Evolutionary conservation across 2,888 invertebrate species (phyloP).

Genomic region (Pherbina coryleti): DNA sequence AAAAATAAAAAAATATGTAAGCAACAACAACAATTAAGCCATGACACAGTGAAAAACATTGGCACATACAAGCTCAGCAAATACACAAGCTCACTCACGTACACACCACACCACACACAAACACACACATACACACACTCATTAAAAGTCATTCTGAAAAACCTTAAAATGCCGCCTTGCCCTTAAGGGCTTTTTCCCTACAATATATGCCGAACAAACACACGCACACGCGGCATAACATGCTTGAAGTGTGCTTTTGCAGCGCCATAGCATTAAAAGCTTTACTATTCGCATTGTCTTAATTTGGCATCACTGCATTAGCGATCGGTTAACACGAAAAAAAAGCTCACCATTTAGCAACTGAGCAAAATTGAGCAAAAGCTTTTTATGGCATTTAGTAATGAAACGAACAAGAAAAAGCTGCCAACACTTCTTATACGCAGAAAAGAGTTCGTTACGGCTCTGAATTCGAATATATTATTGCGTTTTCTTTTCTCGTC

Average conservation of each 20-base stretch:
- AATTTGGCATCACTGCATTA: neutral
- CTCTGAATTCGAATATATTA: no score
- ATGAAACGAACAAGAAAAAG: neutral
- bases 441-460: no score
- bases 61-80: neutral
- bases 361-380: neutral
- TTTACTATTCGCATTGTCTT: neutral
- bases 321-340: neutral
- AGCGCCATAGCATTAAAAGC: neutral
- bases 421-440: no score
- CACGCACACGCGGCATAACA: neutral
- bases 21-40: neutral
- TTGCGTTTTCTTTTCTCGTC: no score
- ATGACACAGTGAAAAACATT: neutral
- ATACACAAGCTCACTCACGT: neutral
- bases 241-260: neutral
- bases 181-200: neutral
- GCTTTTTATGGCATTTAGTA: neutral
- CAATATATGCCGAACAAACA: neutral
- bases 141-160: neutral
- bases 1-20: neutral
- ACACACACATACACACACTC: neutral
- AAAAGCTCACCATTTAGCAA: neutral
- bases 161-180: conserved; percentile 8
- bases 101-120: neutral